Base-by-base conservation (phyloP, 1,140 invertebrate genomes). In the Cyclargus thomasi region DNA sequence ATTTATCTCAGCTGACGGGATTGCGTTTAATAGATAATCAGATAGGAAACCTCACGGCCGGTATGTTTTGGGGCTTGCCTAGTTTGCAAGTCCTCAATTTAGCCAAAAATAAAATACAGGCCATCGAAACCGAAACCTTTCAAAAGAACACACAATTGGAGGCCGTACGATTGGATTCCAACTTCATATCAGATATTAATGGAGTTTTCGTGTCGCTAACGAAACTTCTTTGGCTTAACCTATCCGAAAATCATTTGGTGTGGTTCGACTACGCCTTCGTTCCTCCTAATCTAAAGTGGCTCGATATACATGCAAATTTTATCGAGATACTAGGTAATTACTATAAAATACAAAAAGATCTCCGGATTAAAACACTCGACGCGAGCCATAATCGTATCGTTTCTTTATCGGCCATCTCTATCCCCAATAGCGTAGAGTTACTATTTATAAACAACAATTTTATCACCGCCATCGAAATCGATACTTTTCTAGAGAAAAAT, bases 381-480 rank as follows among this genome's bases (percentile, higher is more conserved):
- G 94, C 94, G 20, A 96, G 95, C 72, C 95, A 95, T 81, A 97
- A 97, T 82, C 93, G 93, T 73, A 91, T 97, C 67, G 93, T 93
- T 2, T 92, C 93, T 74, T 92, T 97, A 69, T 92, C 93, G 0
- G 90, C 94, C 1, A 92, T 93, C 69, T 94, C 94, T 11, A 92
- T 97, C 72, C 96, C 96, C 0, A 94, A 96, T 74, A 94, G 94
- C 65, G 93, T 97, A 35, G 95, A 97, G 82, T 85, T 95, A 69
- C 86, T 97, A 64, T 96, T 96, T 87, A 92, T 97, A 74, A 96
- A 96, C 80, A 95, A 97, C 82, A 97, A 97, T 84, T 92, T 94
- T 65, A 96, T 97, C 74, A 91, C 92, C 4, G 92, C 86, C 29
- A 93, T 97, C 22, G 94, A 96, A 71, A 92, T 94, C 5, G 94